phyloP scores from a whole-genome alignment of 2,113 vertebrate species.

The Takifugu bimaculatus region DNA sequence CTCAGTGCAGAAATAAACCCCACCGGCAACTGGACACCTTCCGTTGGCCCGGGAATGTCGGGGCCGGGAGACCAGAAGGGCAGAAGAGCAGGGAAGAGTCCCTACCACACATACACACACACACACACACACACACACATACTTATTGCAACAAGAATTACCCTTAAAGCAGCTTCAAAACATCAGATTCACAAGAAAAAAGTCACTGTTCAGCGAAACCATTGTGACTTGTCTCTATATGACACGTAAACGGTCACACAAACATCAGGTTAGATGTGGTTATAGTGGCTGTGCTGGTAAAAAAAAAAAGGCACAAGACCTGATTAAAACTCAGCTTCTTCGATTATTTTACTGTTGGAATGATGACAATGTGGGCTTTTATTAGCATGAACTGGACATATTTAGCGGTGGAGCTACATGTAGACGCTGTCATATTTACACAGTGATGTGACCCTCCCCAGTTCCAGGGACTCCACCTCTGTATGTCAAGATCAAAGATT shows the following conservation, averaged over 20 bases:
- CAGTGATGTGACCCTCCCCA: constrained; percentile 30
- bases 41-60: constrained; percentile 53
- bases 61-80: constrained; percentile 51
- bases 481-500: not conserved
- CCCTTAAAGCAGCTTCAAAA: no score
- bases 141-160: no score
- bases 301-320: no score
- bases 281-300: no score
- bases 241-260: no score
- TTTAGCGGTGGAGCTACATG: constrained; percentile 58
- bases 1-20: constrained; percentile 68
- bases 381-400: constrained; percentile 52
- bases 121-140: no score
- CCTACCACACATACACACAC: not conserved
- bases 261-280: no score
- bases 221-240: not conserved
- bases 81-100: constrained; percentile 30
- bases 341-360: not conserved
- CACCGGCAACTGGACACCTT: constrained; percentile 64
- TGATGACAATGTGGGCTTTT: constrained; percentile 16
- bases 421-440: constrained; percentile 54
- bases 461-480: not conserved
- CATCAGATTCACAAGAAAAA: not conserved
- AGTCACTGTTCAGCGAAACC: not conserved
- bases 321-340: not conserved